Conservation (phyloP, 1,140 invertebrate species). For the Drosophila tropicalis region DNA sequence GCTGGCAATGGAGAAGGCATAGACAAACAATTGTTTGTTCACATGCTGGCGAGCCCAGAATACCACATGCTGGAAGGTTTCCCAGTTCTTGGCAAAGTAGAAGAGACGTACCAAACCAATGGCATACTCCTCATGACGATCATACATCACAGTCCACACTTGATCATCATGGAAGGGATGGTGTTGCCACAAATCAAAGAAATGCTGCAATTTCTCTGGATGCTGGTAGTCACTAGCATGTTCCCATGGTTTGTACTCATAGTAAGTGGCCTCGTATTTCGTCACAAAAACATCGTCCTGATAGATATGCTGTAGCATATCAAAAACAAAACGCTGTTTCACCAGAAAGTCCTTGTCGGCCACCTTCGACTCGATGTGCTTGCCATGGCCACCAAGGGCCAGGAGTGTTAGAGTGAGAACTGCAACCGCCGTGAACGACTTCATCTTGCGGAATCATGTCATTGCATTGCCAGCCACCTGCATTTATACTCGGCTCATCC, state of each 20-base stretch:
- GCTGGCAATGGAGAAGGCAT: conserved; percentile 85
- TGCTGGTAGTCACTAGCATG: conserved; percentile 84
- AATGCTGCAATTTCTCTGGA: conserved; percentile 83
- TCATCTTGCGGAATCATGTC: conserved; percentile 76
- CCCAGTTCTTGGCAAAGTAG: conserved; percentile 87
- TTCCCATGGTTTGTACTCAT: conserved; percentile 79
- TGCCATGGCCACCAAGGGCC: conserved; percentile 81
- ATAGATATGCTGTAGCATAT: conserved; percentile 85
- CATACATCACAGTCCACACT: conserved; percentile 85
- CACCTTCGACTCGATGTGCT: conserved; percentile 82
- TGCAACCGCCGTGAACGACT: conserved; percentile 77
- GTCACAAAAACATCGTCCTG: conserved; percentile 84
- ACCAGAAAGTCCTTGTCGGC: conserved; percentile 85
- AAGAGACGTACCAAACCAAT: conserved; percentile 85
- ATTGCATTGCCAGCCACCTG: conserved; percentile 27
- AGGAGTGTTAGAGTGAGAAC: conserved; percentile 61
- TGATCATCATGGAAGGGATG: conserved; percentile 84
- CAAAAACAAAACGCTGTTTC: conserved; percentile 85
- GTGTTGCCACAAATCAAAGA: conserved; percentile 84
- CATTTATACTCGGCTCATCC: conserved; percentile 57
- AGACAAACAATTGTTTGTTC: conserved; percentile 86
- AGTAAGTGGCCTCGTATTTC: conserved; percentile 65
- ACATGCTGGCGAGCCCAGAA: conserved; percentile 85
- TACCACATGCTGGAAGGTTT: conserved; percentile 87
- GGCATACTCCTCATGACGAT: conserved; percentile 84